Conservation (phyloP, 1,140 invertebrate species). For the Gonioctena quinquepunctata region DNA sequence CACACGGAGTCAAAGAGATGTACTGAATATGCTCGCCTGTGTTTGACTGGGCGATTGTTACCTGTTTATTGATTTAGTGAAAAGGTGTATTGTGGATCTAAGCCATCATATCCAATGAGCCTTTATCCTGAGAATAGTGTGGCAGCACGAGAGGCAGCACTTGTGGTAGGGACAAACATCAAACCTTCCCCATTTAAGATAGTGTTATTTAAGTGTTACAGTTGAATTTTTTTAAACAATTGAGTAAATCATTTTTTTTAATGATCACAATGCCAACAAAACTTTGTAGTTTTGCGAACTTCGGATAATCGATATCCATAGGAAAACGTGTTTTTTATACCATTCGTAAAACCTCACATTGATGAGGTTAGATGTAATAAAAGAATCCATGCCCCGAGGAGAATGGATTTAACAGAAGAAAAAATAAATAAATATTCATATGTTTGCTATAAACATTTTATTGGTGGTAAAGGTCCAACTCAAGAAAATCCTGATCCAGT, state of each 20-base stretch:
- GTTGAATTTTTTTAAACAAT: neutral
- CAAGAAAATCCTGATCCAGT: no score
- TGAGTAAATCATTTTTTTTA: neutral
- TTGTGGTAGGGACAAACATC: neutral
- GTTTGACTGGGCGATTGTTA: slow-evolving; percentile 4
- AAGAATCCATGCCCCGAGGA: no score
- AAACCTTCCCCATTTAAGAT: neutral
- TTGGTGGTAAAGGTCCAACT: no score
- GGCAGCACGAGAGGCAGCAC: neutral
- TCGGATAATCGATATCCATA: no score
- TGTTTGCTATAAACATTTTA: no score
- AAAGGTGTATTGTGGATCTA: slow-evolving; percentile 3
- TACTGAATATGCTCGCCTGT: neutral
- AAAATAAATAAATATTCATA: no score
- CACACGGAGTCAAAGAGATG: neutral
- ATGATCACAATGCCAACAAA: no score
- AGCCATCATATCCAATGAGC: neutral
- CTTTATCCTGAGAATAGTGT: neutral
- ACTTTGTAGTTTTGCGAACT: no score
- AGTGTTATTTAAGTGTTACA: neutral
- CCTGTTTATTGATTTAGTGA: slow-evolving; percentile 15
- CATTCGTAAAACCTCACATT: no score
- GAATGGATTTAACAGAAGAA: no score
- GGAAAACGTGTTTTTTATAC: no score
- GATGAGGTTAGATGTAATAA: no score